phyloP scores from a whole-genome alignment of 2,888 invertebrate species.

The Gastracanthus pulcherrimus region DNA sequence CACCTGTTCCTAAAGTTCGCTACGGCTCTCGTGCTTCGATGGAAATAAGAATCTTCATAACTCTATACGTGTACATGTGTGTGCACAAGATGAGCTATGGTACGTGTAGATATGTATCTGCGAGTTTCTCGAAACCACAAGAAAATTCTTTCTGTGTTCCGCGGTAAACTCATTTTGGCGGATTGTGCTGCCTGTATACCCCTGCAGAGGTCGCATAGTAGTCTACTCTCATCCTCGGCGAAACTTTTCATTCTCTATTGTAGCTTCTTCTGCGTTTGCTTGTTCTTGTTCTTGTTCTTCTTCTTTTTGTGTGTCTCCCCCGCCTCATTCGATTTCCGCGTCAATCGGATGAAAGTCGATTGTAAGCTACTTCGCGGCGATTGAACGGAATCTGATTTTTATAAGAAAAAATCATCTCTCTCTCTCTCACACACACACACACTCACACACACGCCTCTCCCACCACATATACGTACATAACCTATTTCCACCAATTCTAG shows the following conservation, averaged over 20 bases:
- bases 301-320: neutral
- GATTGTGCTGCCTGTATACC: neutral
- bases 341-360: slow-evolving; percentile 32
- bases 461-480: too few relatives aligned
- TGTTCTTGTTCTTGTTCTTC: too few relatives aligned
- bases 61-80: neutral
- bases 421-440: too few relatives aligned
- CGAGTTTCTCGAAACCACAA: too few relatives aligned
- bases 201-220: neutral
- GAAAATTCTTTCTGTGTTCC: slow-evolving; percentile 7
- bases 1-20: slow-evolving; percentile 63
- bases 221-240: too few relatives aligned
- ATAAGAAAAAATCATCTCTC: slow-evolving; percentile 3
- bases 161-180: slow-evolving; percentile 34
- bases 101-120: too few relatives aligned
- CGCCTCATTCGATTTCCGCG: neutral
- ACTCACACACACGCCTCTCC: too few relatives aligned
- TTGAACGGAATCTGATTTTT: slow-evolving; percentile 46
- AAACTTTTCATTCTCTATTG: slow-evolving; percentile 30
- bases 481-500: too few relatives aligned
- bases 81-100: too few relatives aligned
- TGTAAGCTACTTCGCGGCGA: slow-evolving; percentile 37
- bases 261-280: too few relatives aligned
- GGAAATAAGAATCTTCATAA: slow-evolving; percentile 49
- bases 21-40: neutral